These are phyloP conservation scores for Eudyptes chrysolophus DNA, from an alignment of 2,113 vertebrate genomes.

Conservation along the genomic window DNA sequence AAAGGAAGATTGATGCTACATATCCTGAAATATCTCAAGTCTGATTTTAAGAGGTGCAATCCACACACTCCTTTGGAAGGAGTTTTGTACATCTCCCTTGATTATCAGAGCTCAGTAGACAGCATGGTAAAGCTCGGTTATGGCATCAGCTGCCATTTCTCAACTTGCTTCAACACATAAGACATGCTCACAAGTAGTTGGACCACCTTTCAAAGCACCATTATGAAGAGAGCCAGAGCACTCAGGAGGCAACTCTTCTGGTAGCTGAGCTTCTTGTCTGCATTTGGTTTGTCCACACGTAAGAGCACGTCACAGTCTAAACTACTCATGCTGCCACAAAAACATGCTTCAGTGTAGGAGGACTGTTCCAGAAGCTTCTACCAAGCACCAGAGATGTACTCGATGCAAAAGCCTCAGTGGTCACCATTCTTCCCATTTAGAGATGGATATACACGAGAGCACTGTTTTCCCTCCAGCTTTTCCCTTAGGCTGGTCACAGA, in stretches of 20 bases:
- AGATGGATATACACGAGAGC: background rate
- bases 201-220: background rate
- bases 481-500: background rate
- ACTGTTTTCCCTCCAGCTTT: background rate
- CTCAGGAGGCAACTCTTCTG: background rate
- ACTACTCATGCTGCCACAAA: background rate
- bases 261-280: background rate
- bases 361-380: background rate
- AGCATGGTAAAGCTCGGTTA: background rate
- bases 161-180: background rate
- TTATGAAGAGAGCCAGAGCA: background rate
- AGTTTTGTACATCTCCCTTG: background rate
- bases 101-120: background rate
- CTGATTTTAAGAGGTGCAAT: background rate
- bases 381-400: background rate
- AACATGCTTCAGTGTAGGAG: background rate
- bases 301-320: background rate
- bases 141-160: background rate
- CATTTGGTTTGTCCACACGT: rapidly evolving
- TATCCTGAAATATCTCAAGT: background rate
- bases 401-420: background rate
- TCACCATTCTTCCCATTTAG: background rate
- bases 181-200: background rate
- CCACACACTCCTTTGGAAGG: background rate
- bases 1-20: background rate